Evolutionary conservation across 2,888 invertebrate genomes (phyloP).

Genomic region (Protonemura montana): DNA sequence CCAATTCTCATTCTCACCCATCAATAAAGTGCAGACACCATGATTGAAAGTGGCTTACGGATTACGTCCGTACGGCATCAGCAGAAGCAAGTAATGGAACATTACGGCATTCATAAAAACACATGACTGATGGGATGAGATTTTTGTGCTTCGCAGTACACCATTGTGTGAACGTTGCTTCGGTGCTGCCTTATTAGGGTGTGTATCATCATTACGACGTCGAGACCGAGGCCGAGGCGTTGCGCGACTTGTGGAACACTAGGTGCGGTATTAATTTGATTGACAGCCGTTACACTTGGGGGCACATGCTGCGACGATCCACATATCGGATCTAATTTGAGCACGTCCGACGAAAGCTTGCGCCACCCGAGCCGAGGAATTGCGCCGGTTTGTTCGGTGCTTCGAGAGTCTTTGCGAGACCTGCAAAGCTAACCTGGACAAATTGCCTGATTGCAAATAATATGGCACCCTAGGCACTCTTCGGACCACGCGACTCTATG

Average conservation of each 20-base stretch:
- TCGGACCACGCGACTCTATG: too few relatives aligned
- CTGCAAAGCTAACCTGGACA: too few relatives aligned
- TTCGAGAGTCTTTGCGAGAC: not conserved
- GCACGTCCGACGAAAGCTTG: not conserved
- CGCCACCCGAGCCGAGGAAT: not conserved
- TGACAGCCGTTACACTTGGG: conserved; percentile 22
- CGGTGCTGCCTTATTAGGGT: conserved; percentile 13
- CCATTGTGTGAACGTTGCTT: conserved; percentile 1
- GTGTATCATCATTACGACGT: conserved; percentile 8
- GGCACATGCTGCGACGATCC: not conserved
- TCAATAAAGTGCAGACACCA: not conserved
- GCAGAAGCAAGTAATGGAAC: not conserved
- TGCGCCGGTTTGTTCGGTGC: too few relatives aligned
- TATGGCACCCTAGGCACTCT: too few relatives aligned
- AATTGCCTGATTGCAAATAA: too few relatives aligned
- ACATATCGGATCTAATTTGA: not conserved
- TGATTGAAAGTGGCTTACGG: conserved; percentile 25
- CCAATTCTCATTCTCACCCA: not conserved
- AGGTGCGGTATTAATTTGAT: not conserved
- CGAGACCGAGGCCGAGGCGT: not conserved
- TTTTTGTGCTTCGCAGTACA: not conserved
- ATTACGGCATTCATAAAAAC: conserved; percentile 28
- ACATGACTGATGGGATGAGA: conserved; percentile 22
- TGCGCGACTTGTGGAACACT: not conserved
- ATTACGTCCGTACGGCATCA: not conserved